Evolutionary conservation across 1,140 invertebrate genomes (phyloP).

Genomic region (Pemphigus obesinymphae): DNA sequence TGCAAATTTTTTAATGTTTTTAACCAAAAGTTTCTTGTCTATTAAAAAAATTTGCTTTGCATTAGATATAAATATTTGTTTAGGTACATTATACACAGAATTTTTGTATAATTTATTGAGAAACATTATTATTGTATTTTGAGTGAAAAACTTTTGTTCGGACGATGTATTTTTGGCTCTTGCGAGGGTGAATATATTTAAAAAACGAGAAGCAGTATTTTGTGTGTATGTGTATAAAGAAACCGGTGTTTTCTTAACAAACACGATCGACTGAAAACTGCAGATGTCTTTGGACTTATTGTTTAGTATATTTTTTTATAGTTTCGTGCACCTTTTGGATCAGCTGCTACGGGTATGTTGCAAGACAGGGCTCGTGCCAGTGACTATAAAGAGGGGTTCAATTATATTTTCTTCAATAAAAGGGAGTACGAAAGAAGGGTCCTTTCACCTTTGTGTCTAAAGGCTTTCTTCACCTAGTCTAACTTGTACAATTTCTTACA

Average conservation of each 20-base stretch:
- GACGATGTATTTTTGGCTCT: no score
- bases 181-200: not conserved
- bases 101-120: no score
- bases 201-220: not conserved
- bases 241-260: conserved; percentile 16
- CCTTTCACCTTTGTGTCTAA: not conserved
- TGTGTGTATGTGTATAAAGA: not conserved
- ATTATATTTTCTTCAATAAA: not conserved
- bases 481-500: not conserved
- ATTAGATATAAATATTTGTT: no score
- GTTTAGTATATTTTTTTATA: conserved; percentile 22
- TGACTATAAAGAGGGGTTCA: not conserved
- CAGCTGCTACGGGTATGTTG: conserved; percentile 7
- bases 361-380: conserved; percentile 2
- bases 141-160: not conserved
- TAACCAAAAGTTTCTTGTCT: no score
- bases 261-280: not conserved
- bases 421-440: not conserved
- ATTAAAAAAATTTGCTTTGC: no score
- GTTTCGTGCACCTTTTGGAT: not conserved
- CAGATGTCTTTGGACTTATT: conserved; percentile 28
- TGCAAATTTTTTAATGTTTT: no score
- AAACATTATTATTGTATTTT: not conserved
- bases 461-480: not conserved
- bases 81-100: no score